Base-by-base conservation (phyloP, 2,113 vertebrate genomes). In the Mobula hypostoma region DNA sequence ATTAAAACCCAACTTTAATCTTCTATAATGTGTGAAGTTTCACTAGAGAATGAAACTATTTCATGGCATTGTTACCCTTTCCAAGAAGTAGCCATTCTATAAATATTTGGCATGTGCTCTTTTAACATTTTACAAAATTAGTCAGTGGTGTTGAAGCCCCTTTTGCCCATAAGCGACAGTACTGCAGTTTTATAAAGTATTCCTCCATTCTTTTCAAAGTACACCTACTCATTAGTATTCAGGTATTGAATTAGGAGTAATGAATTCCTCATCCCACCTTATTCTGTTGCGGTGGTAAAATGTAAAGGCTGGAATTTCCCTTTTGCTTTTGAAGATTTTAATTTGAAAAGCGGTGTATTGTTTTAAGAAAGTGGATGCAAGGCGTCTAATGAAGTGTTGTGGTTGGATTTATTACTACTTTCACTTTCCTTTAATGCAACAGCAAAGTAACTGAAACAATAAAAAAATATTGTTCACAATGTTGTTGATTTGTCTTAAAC, bases 301-400 rank as follows among this genome's bases (percentile, higher is more conserved):
- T 40, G 40, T 27, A 72, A 72, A 70, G 27, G 70, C 91, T 74
- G 91, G 91, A 93, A 36, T 93, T 76, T 74, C 91, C 66, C 70
- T 93, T 93, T 70, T 70, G 68, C 68, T 70, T 88, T 88, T 88
- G 85, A 90, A 76, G 40, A 74, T 40, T 48, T 74, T 93, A 76
- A 74, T 93, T 93, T 56, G 68, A 93, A 29, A 93, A 40, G 66
- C 58, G 83, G 48, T 87, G 48, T 48, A 74, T 40, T 32, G 1
- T 92, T 72, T 93, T 93, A 93, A 93, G 70, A 76, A 76, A 74
- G 91, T 93, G 91, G 61, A 74, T 93, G 91, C 72, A 74, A 72
- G 74, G 68, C 24, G 61, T 93, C 91, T 56, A 93, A 93, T 72
- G 91, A 93, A 93, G 91, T 93, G 32, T 56, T 27, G 70, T 70